Evolutionary conservation across 2,888 invertebrate species (phyloP), one percentile per base, ranked within the genome.

Genomic region (Agelastica alni): DNA sequence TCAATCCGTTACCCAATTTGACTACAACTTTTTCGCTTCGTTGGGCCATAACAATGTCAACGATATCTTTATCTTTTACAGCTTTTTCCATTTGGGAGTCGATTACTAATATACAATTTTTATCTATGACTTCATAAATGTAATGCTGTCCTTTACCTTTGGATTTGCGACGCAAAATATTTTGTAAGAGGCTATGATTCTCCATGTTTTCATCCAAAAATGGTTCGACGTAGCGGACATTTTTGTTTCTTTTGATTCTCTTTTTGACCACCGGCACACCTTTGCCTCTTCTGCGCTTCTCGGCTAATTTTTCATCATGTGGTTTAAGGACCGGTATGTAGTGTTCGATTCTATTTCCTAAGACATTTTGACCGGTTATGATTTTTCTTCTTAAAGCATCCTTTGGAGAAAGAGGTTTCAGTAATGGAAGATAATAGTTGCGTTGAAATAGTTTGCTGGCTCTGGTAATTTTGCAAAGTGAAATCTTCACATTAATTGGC

Each of bases 351-450:
- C 74, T 60, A 30, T 59, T 58, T 20, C 74, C 74, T 31, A 86
- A 81, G 34, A 89, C 87, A 61, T 88, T 79, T 43, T 88, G 88
- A 60, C 88, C 88, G 2, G 89, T 86, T 70, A 89, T 89, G 57
- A 87, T 84, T 77, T 90, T 90, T 74, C 88, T 85, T 61, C 89
- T 81, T 69, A 87, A 85, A 1, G 90, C 91, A 70, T 90, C 90
- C 9, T 88, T 88, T 14, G 90, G 89, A 51, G 89, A 89, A 56
- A 90, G 87, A 2, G 90, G 89, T 37, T 89, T 88, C 58, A 91
- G 79, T 36, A 91, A 80, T 31, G 91, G 91, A 70, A 90, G 88
- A 73, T 91, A 91, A 75, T 90, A 88, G 42, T 90, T 89, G 71
- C 89, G 87, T 51, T 90, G 90, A 69, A 91, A 82, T 67, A 88